These are phyloP conservation scores for Pseudomyrmex gracilis DNA, from an alignment of 1,140 invertebrate genomes.

Conservation along the genomic window DNA sequence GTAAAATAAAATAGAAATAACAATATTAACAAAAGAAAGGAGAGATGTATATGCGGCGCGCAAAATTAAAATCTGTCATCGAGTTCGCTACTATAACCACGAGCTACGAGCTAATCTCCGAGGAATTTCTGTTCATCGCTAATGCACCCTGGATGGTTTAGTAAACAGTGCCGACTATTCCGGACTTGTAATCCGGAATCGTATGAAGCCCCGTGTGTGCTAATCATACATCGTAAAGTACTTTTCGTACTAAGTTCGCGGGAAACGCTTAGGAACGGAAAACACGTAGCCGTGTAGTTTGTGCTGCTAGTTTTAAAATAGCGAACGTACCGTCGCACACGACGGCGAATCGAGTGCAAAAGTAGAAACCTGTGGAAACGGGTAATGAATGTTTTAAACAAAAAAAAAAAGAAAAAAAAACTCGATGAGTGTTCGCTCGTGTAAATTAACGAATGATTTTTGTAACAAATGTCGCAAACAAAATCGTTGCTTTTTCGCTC, in stretches of 20 bases:
- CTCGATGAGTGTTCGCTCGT: too few species aligned
- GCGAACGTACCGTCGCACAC: background rate
- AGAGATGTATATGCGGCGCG: background rate
- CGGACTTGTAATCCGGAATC: slow-evolving; percentile 67
- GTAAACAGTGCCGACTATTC: slow-evolving; percentile 75
- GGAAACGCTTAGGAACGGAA: slow-evolving; percentile 29
- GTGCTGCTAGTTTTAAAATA: background rate
- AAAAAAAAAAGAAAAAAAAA: too few species aligned
- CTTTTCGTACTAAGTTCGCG: slow-evolving; percentile 54
- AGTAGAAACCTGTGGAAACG: background rate
- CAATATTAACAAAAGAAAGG: background rate
- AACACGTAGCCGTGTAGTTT: background rate
- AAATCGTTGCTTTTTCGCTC: background rate
- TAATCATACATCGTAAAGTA: slow-evolving; percentile 61
- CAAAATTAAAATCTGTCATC: slow-evolving; percentile 5
- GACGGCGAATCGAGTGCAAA: background rate
- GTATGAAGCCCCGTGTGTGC: slow-evolving; percentile 47
- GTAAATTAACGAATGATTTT: too few species aligned
- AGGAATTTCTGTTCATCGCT: slow-evolving; percentile 46
- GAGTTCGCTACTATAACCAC: slow-evolving; percentile 25
- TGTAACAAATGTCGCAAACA: too few species aligned
- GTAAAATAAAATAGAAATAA: too few species aligned
- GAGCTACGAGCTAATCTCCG: slow-evolving; percentile 52
- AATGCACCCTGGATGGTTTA: slow-evolving; percentile 71
- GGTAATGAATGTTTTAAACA: too few species aligned